Evolutionary conservation across 2,113 vertebrate genomes (phyloP).

Genomic region (Melospiza georgiana): DNA sequence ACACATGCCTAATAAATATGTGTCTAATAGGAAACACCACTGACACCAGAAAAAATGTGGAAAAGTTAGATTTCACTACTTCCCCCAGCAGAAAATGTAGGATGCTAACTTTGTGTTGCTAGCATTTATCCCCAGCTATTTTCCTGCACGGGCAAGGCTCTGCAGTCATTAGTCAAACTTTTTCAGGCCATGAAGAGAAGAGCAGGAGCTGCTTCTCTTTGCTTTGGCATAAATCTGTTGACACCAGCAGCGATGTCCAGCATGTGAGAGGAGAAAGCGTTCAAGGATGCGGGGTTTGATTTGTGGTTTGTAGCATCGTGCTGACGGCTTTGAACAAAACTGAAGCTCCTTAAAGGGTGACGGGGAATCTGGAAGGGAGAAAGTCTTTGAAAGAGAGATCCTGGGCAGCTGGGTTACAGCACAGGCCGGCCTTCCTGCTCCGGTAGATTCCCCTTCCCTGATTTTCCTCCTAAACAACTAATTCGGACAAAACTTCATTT

Average conservation of each 20-base stretch:
- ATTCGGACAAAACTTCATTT: background rate
- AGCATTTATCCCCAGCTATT: background rate
- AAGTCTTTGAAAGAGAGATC: background rate
- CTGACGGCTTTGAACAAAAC: background rate
- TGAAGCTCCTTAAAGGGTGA: background rate
- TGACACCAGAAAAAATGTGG: background rate
- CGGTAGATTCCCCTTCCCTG: background rate
- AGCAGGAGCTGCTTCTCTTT: background rate
- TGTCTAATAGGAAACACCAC: background rate
- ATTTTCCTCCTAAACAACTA: background rate
- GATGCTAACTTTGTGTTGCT: background rate
- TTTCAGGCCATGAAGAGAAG: background rate
- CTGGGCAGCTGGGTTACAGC: background rate
- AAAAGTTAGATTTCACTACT: background rate
- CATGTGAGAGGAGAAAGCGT: background rate
- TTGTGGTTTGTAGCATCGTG: background rate
- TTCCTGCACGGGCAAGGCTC: background rate
- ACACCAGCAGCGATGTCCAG: background rate
- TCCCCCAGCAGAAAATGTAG: background rate
- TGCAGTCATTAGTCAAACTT: conserved; percentile 29
- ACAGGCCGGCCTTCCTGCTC: background rate
- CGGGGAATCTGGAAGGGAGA: background rate
- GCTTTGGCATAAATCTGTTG: conserved; percentile 28
- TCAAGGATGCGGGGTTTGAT: conserved; percentile 46
- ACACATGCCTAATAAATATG: accelerated